These are phyloP conservation scores for Drosophila austrosaltans DNA, from an alignment of 2,888 invertebrate genomes.

Conservation along the genomic window DNA sequence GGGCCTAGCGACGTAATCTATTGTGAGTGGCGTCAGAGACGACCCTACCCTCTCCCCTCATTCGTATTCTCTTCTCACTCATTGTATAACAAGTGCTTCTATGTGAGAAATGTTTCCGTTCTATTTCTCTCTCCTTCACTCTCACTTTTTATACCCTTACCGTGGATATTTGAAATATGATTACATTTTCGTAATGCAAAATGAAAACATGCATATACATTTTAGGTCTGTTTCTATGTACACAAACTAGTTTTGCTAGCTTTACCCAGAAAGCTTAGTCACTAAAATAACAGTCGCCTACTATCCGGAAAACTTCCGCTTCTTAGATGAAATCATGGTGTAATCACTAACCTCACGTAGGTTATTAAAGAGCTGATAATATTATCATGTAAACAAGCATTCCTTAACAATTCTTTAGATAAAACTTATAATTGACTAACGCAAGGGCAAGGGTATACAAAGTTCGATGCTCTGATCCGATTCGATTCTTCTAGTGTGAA, in stretches of 20 bases:
- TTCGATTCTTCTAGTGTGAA: too few species aligned
- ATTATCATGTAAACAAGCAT: neutral
- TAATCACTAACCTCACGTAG: too few species aligned
- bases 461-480: neutral
- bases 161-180: too few species aligned
- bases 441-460: neutral
- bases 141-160: slow-evolving; percentile 5
- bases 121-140: slow-evolving; percentile 1
- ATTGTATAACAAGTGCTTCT: slow-evolving; percentile 4
- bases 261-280: too few species aligned
- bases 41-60: neutral
- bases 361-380: neutral
- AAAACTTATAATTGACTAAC: neutral
- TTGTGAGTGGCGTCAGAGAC: slow-evolving; percentile 5
- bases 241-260: too few species aligned
- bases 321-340: neutral
- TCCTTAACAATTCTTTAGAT: neutral
- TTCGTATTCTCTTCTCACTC: neutral
- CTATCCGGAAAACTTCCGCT: neutral
- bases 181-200: too few species aligned
- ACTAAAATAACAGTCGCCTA: too few species aligned
- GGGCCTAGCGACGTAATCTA: slow-evolving; percentile 4
- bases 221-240: too few species aligned
- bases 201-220: too few species aligned
- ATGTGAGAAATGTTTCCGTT: slow-evolving; percentile 10